A percentile compares a stretch with the other conserved stretches of the same genome.
phyloP scores from a whole-genome alignment of 2,797 vertebrate species.

The Trachops cirrhosus region DNA sequence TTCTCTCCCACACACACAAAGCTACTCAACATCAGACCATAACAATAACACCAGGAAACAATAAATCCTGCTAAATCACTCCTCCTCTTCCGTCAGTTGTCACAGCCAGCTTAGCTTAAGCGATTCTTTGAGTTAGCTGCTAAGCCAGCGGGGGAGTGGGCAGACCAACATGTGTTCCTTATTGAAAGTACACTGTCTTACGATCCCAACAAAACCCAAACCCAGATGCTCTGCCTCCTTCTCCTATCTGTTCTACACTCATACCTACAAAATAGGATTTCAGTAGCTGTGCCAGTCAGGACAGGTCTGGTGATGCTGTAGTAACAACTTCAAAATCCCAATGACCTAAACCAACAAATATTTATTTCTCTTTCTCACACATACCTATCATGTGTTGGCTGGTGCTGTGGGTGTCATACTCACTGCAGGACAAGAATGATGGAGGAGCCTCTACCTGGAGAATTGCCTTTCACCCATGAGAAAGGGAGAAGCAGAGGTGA shows the following conservation, averaged over 20 bases:
- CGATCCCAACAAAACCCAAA: background rate
- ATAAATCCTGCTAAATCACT: background rate
- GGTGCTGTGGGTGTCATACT: background rate
- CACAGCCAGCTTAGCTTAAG: background rate
- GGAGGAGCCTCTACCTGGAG: background rate
- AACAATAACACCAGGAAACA: background rate
- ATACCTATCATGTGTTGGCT: background rate
- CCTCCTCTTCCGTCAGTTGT: background rate
- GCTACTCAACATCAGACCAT: background rate
- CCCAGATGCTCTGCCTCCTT: background rate
- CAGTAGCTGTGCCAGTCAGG: background rate
- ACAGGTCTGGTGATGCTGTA: background rate
- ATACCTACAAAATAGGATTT: background rate
- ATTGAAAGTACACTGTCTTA: background rate
- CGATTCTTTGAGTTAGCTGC: background rate
- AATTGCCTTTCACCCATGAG: background rate
- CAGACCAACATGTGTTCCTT: background rate
- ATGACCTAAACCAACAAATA: background rate
- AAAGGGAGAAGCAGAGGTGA: background rate
- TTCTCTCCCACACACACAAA: background rate
- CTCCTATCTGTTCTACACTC: background rate
- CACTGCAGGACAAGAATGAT: background rate
- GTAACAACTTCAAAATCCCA: background rate
- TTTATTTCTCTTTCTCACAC: background rate
- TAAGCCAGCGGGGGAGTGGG: background rate